These are phyloP conservation scores for Poeciliopsis turneri DNA, from an alignment of 2,797 vertebrate genomes.

Conservation along the genomic window DNA sequence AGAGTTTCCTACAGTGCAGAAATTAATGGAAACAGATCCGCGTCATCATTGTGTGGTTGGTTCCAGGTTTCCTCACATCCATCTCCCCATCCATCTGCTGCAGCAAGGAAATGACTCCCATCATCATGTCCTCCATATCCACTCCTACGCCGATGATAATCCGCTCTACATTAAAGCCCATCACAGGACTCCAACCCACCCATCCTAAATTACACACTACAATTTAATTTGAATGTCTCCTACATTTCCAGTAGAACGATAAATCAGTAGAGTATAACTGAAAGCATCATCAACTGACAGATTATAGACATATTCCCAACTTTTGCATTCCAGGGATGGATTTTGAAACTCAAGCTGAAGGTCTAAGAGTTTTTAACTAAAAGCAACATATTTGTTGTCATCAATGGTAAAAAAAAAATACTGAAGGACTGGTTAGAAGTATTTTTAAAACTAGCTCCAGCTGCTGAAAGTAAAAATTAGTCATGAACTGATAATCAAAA, in stretches of 20 bases:
- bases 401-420: background rate
- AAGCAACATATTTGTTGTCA: background rate
- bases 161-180: background rate
- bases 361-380: background rate
- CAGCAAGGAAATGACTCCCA: constrained; percentile 12
- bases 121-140: background rate
- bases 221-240: constrained; percentile 10
- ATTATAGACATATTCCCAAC: background rate
- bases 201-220: background rate
- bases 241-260: background rate
- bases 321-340: background rate
- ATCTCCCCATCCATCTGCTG: background rate
- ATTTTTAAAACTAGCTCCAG: background rate
- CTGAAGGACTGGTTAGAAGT: background rate
- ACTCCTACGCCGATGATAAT: background rate
- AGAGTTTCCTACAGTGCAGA: background rate
- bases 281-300: background rate
- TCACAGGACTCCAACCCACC: constrained; percentile 6
- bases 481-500: background rate
- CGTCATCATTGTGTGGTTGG: background rate
- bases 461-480: background rate
- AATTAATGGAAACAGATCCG: constrained; percentile 10
- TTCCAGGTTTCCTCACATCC: background rate
- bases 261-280: background rate
- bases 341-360: background rate